These are phyloP conservation scores for Halcyon leucocephala DNA, from an alignment of 2,797 vertebrate species.

Conservation along the genomic window DNA sequence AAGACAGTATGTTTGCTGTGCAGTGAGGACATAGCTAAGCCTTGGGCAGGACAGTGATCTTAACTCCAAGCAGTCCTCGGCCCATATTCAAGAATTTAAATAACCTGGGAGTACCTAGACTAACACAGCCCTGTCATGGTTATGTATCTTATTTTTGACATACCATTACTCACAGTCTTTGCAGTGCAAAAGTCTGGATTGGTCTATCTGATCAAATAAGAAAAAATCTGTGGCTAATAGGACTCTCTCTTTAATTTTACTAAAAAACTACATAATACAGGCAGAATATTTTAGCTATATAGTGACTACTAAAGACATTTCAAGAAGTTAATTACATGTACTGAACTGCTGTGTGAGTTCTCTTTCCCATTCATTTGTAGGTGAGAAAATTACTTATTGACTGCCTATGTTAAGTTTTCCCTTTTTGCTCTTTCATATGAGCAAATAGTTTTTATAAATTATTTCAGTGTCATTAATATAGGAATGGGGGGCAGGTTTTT, in stretches of 20 bases:
- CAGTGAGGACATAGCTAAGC: not conserved
- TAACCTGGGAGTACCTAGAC: not conserved
- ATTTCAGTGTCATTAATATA: not conserved
- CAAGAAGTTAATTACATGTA: not conserved
- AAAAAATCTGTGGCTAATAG: not conserved
- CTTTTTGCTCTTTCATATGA: not conserved
- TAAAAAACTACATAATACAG: not conserved
- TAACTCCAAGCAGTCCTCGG: not conserved
- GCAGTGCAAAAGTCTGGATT: not conserved
- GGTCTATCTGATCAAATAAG: not conserved
- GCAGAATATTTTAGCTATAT: not conserved
- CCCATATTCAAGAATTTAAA: not conserved
- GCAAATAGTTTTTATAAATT: not conserved
- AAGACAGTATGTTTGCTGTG: not conserved
- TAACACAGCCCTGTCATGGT: not conserved
- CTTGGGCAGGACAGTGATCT: not conserved
- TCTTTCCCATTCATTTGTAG: not conserved
- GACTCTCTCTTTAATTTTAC: not conserved
- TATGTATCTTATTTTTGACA: not conserved
- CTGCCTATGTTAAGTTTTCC: not conserved
- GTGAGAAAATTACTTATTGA: not conserved
- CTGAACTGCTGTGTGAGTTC: not conserved
- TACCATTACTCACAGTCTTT: not conserved
- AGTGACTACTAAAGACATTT: not conserved
- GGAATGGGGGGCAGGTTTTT: not conserved